These are phyloP conservation scores for Polypedilum pembai DNA, from an alignment of 1,140 invertebrate genomes.

Conservation along the genomic window DNA sequence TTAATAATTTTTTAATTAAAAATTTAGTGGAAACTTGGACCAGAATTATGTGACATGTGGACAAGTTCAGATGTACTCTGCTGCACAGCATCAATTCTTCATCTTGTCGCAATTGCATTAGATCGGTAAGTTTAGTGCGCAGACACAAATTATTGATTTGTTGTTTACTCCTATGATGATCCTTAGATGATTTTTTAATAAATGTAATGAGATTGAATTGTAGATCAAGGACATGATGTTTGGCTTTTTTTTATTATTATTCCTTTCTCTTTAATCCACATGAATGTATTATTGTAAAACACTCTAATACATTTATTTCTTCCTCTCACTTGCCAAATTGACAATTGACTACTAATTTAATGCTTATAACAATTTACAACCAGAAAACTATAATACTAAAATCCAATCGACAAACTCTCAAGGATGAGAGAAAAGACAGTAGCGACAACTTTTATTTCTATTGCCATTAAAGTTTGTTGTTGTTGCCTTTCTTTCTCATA, in stretches of 20 bases:
- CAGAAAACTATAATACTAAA: no score
- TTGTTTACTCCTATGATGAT: background rate
- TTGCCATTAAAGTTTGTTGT: no score
- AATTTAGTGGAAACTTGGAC: conserved; percentile 66
- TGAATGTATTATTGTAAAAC: no score
- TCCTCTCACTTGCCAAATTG: background rate
- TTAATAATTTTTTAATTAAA: conserved; percentile 36
- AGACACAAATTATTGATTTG: conserved; percentile 11
- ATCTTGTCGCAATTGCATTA: conserved; percentile 90
- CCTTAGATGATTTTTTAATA: background rate
- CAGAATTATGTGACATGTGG: conserved; percentile 88
- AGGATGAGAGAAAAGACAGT: no score
- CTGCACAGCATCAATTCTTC: conserved; percentile 88
- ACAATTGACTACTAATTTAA: conserved; percentile 6
- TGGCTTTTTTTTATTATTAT: no score
- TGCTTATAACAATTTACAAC: background rate
- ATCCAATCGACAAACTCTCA: no score
- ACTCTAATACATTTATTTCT: no score
- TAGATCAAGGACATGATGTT: no score
- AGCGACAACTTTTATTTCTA: no score
- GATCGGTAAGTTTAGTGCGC: conserved; percentile 58
- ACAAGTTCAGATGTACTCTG: conserved; percentile 85
- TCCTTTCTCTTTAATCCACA: no score
- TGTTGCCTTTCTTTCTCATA: no score
- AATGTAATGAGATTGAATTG: no score